phyloP scores from a whole-genome alignment of 2,888 invertebrate species.

The Hypsopygia costalis region DNA sequence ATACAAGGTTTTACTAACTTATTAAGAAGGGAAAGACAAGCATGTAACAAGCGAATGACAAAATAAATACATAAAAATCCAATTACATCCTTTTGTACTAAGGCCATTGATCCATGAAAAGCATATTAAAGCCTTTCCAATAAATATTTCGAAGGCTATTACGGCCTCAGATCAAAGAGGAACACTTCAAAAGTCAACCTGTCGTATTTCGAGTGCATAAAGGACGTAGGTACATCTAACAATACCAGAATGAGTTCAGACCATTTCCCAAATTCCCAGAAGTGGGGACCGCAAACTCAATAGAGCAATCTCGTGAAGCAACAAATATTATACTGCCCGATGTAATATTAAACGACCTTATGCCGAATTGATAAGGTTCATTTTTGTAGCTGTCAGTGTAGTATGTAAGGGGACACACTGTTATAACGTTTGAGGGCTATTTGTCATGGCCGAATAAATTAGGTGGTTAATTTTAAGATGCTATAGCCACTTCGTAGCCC shows the following conservation, averaged over 20 bases:
- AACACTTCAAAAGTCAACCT: constrained; percentile 2
- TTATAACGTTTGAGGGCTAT: neutral
- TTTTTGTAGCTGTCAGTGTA: constrained; percentile 11
- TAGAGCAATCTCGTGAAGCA: constrained; percentile 32
- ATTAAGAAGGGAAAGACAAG: too few relatives aligned
- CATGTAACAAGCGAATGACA: too few relatives aligned
- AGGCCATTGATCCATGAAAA: too few relatives aligned
- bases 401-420: neutral
- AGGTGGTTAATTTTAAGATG: too few relatives aligned
- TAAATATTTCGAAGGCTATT: constrained; percentile 1
- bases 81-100: too few relatives aligned
- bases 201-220: constrained; percentile 5
- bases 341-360: constrained; percentile 9
- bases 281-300: constrained; percentile 35
- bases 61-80: too few relatives aligned
- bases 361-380: neutral
- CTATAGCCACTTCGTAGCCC: too few relatives aligned
- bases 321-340: constrained; percentile 17
- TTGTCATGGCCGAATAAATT: neutral
- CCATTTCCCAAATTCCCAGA: constrained; percentile 35
- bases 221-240: constrained; percentile 12
- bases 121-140: constrained; percentile 5
- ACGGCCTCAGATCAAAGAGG: constrained; percentile 3
- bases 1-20: too few relatives aligned
- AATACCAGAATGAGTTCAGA: constrained; percentile 19